Base-by-base conservation (phyloP, 37 sponge, comb jelly and placozoan genomes). In the Axinella damicornis region DNA sequence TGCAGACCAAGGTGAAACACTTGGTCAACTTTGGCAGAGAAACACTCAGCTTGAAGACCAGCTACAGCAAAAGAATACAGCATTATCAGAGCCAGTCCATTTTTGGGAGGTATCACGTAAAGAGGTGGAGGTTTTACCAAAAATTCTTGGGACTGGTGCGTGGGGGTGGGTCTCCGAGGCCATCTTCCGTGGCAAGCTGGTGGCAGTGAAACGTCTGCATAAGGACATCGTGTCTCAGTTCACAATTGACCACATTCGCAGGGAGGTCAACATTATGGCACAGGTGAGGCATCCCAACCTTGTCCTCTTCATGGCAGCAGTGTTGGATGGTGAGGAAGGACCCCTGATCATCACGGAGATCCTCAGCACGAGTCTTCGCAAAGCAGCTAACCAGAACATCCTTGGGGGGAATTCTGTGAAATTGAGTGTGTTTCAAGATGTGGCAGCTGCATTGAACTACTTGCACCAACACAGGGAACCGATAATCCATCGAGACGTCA, bases 401-500 rank as follows among this genome's bases (percentile, higher is more conserved):
- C 40, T 21, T 0, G 6, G 85, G 0, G 25, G 41, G 6, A 53
- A 62, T 34, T 37, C n/a, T 18, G 31, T 57, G n/a, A 28, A 22
- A 27, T 32, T 70, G 18, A 61, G 77, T 36, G 31, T 85, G 0
- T 53, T 81, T 33, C 36, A 53, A n/a, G 88, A 92, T 25, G 69
- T 84, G 39, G 88, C 88, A 40, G 31, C 57, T 15, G 93, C 84
- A 37, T 78, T 92, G 15, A 56, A 87, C 65, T 92, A 87, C 81
- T 52, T 92, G 15, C 93, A 92, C 69, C 40, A 63, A 18, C 84
- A 41, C 32, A 65, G 74, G 15, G 82, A 87, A 27, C 84, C 88
- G 30, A 87, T 92, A 36, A 84, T 92, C 28, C 93, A 92, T 67
- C 74, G 85, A 24, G 85, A 92, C 37, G 88, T 92, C 80, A 92